Percentiles rank a stretch among this genome's conserved stretches.
Evolutionary conservation across 2,888 invertebrate species (phyloP).

Genomic region (Campoplex nolae): DNA sequence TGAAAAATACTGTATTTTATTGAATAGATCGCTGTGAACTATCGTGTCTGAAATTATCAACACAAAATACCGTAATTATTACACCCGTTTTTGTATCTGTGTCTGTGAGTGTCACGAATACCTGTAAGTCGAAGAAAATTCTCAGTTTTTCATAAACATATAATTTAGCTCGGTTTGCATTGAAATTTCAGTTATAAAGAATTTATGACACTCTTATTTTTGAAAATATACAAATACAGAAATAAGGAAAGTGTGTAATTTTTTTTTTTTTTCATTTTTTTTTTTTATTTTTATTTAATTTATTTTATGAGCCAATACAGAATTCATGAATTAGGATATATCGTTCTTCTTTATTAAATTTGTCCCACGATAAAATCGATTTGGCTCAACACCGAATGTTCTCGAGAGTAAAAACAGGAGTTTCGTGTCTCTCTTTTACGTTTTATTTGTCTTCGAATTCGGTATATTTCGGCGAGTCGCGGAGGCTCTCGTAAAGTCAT

Average conservation of each 20-base stretch:
- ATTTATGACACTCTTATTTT: not conserved
- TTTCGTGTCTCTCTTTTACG: not conserved
- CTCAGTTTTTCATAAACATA: not conserved
- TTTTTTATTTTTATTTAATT: no score
- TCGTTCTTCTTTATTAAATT: not conserved
- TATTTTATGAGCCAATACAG: no score
- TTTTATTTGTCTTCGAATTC: conserved; percentile 3
- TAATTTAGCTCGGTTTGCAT: not conserved
- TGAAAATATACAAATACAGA: not conserved
- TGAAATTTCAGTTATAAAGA: not conserved
- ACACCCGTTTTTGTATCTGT: not conserved
- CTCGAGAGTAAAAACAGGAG: conserved; percentile 10
- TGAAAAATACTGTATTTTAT: not conserved
- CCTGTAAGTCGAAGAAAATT: not conserved
- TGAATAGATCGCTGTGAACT: not conserved
- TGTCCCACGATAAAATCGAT: conserved; percentile 16
- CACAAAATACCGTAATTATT: not conserved
- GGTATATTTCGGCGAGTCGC: not conserved
- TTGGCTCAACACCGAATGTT: not conserved
- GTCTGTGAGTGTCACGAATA: no score
- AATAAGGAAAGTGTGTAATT: no score
- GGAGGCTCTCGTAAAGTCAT: conserved; percentile 37
- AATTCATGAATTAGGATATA: not conserved
- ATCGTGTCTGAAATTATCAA: not conserved
- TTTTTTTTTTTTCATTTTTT: no score